Percentiles rank a stretch among this genome's conserved stretches.
These are phyloP conservation scores for Leucopsar rothschildi DNA, from an alignment of 2,113 vertebrate species.

Conservation along the genomic window DNA sequence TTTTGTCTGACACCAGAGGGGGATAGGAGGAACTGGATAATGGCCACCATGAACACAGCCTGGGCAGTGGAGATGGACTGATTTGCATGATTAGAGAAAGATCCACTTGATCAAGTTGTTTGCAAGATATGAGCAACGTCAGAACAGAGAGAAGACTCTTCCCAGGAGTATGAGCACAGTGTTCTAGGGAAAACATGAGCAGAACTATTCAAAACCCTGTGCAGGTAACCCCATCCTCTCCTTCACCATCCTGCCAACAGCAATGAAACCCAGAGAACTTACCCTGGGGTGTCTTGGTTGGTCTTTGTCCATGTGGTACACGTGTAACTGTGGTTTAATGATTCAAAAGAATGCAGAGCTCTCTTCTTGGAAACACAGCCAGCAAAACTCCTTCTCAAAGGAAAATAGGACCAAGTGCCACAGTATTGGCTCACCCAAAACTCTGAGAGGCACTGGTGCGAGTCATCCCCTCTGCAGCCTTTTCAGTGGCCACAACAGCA, in stretches of 20 bases:
- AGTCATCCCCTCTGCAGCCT: neutral
- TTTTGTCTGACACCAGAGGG: neutral
- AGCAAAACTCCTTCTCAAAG: neutral
- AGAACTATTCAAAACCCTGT: neutral
- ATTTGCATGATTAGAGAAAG: neutral
- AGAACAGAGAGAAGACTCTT: neutral
- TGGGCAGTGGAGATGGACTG: neutral
- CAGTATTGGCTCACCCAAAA: neutral
- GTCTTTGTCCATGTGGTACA: neutral
- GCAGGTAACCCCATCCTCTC: neutral
- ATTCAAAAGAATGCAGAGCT: neutral
- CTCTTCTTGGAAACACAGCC: neutral
- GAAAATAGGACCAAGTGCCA: neutral
- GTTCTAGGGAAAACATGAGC: neutral
- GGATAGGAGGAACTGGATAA: neutral
- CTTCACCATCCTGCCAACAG: neutral
- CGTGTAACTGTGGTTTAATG: neutral
- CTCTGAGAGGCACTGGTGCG: neutral
- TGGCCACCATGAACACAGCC: neutral
- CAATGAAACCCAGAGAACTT: neutral
- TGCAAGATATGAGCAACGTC: neutral
- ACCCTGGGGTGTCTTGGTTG: neutral
- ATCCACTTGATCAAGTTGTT: neutral
- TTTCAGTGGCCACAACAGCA: neutral
- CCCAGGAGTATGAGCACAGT: neutral